phyloP scores from a whole-genome alignment of 2,888 invertebrate genomes.

The Galeruca laticollis region DNA sequence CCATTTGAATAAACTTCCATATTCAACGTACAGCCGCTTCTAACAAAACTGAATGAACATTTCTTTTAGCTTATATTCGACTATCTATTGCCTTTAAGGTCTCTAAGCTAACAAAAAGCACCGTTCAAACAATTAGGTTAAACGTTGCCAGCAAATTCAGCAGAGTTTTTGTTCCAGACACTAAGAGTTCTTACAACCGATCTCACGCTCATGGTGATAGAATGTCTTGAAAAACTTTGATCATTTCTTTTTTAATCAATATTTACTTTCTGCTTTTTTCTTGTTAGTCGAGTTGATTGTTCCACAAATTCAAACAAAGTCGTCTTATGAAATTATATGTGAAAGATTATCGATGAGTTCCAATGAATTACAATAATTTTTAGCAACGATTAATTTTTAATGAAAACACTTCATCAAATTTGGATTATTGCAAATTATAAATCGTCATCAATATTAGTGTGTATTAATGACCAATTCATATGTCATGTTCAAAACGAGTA shows the following conservation, averaged over 20 bases:
- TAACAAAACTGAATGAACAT: constrained; percentile 18
- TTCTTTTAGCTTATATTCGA: constrained; percentile 13
- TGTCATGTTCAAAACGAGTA: too few relatives aligned
- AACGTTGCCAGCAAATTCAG: constrained; percentile 38
- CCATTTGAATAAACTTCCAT: too few relatives aligned
- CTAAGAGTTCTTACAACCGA: constrained; percentile 28
- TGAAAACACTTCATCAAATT: too few relatives aligned
- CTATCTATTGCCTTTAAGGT: constrained; percentile 16
- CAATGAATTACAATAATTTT: too few relatives aligned
- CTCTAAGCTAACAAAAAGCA: constrained; percentile 27
- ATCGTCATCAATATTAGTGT: too few relatives aligned
- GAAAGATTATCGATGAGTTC: too few relatives aligned
- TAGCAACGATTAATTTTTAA: too few relatives aligned
- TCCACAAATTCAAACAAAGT: background rate
- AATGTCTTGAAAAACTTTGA: constrained; percentile 29
- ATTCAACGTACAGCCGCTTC: background rate
- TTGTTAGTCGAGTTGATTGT: background rate
- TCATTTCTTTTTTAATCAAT: constrained; percentile 37
- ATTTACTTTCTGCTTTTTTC: constrained; percentile 11
- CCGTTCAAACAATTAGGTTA: constrained; percentile 39
- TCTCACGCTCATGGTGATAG: constrained; percentile 24
- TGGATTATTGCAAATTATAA: too few relatives aligned
- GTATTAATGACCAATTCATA: too few relatives aligned
- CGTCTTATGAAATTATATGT: too few relatives aligned
- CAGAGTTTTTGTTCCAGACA: constrained; percentile 38